Conservation (phyloP, 2,113 vertebrate species). For the Sinosuthora webbiana region DNA sequence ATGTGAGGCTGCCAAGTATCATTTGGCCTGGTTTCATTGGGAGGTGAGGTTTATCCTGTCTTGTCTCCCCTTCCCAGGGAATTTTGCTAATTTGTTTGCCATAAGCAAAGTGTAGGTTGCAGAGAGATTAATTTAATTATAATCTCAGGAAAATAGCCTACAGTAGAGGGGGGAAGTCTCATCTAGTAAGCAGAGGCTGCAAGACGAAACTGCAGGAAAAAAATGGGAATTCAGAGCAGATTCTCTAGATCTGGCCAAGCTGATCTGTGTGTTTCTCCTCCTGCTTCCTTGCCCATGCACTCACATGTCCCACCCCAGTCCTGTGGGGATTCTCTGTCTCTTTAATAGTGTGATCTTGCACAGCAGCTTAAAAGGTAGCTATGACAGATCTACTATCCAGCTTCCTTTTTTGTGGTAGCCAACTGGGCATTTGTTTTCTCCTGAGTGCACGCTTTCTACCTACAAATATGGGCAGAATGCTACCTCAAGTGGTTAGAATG, state of each 20-base stretch:
- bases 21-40: background rate
- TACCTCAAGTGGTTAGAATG: background rate
- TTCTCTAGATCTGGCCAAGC: background rate
- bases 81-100: background rate
- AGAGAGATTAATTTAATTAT: background rate
- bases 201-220: background rate
- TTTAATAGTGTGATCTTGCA: background rate
- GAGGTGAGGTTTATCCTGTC: background rate
- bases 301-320: background rate
- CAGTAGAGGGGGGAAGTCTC: background rate
- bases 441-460: background rate
- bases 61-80: background rate
- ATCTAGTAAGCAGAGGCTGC: background rate
- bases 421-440: background rate
- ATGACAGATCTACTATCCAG: background rate
- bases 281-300: fast-evolving
- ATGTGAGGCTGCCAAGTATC: background rate
- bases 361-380: background rate
- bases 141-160: background rate
- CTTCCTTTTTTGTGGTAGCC: background rate
- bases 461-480: background rate
- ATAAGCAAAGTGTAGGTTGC: background rate
- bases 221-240: background rate
- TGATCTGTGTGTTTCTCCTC: background rate
- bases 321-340: background rate